A percentile compares a stretch with the other conserved stretches of the same genome.
These are phyloP conservation scores for Fissipunctia ypsillon DNA, from an alignment of 2,888 invertebrate genomes.

Conservation along the genomic window DNA sequence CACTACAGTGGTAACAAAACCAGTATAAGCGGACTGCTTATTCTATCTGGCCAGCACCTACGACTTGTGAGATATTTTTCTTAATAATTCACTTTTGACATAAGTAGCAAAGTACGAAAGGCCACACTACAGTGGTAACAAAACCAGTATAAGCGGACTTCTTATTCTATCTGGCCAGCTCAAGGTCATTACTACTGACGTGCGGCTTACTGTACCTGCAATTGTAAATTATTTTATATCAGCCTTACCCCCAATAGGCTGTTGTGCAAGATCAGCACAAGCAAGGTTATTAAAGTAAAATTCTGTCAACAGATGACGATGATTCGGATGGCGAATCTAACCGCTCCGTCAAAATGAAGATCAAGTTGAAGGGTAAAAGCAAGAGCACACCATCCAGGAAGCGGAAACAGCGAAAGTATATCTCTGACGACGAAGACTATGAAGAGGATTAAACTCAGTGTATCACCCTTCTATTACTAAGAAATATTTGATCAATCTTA, in stretches of 20 bases:
- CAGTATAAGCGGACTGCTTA: no score
- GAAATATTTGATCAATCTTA: conserved; percentile 33
- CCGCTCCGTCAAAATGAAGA: conserved; percentile 93
- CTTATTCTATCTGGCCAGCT: background rate
- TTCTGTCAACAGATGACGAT: conserved; percentile 84
- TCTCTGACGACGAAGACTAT: conserved; percentile 92
- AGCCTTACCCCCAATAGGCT: background rate
- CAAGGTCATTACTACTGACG: background rate
- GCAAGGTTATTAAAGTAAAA: background rate
- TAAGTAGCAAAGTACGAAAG: background rate
- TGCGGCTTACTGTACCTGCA: background rate
- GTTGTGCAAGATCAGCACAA: background rate
- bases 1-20: background rate
- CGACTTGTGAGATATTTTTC: background rate
- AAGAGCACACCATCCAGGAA: conserved; percentile 90
- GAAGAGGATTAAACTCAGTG: conserved; percentile 87
- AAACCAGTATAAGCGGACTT: background rate
- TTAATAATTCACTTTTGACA: background rate
- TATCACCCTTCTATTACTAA: conserved; percentile 33
- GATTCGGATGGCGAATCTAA: conserved; percentile 92
- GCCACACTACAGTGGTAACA: background rate
- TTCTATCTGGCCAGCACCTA: no score
- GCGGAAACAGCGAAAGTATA: conserved; percentile 91
- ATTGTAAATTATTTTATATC: background rate
- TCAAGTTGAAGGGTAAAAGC: conserved; percentile 91